Evolutionary conservation across 2,888 invertebrate species (phyloP), one percentile per base, ranked within the genome.

Genomic region (Phymatocera aterrima): DNA sequence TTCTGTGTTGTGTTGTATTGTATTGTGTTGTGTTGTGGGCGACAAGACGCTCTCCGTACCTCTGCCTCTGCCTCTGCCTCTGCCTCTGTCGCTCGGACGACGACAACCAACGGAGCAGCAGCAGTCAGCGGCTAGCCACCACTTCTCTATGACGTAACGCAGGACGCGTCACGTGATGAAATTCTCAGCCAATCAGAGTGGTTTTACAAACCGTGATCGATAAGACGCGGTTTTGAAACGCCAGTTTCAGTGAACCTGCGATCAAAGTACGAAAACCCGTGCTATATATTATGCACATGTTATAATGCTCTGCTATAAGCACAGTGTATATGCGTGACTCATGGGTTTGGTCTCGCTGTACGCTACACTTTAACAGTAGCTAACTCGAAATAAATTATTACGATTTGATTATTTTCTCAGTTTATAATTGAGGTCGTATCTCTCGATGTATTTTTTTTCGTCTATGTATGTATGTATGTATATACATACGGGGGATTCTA

Each of bases 201-300:
- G 37, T 12, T 46, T 12, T 24, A 31, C 3, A 24, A 28, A 24
- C 51, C 37, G 34, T 15, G 72, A 28, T 72, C 72, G 72, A 72
- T 72, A 72, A 51, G 72, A 51, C 51, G 24, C 48, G 51, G 51
- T 28, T 72, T 72, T 51, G 51, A 51, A 72, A 28, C 43, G 21
- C 51, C 28, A 37, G 72, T 51, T 72, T 72, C 51, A n/a, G 21
- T 72, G 43, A 72, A 72, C 72, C 72, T 72, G 72, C 64, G 72
- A 72, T 72, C 72, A 72, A 72, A 72, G 72, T 72, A 72, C 72
- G 28, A 21, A 31, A 24, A 40, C 5, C 12, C 40, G 24, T 43
- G 24, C 15, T 68, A n/a, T 68, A 46, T 15, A 64, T 34, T 60
- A 37, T 64, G 21, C 28, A 21, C 37, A 37, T 40, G n/a, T n/a